A percentile compares a stretch with the other conserved stretches of the same genome.
These are phyloP conservation scores for Chionodraco myersi DNA, from an alignment of 2,113 vertebrate species.

Conservation along the genomic window DNA sequence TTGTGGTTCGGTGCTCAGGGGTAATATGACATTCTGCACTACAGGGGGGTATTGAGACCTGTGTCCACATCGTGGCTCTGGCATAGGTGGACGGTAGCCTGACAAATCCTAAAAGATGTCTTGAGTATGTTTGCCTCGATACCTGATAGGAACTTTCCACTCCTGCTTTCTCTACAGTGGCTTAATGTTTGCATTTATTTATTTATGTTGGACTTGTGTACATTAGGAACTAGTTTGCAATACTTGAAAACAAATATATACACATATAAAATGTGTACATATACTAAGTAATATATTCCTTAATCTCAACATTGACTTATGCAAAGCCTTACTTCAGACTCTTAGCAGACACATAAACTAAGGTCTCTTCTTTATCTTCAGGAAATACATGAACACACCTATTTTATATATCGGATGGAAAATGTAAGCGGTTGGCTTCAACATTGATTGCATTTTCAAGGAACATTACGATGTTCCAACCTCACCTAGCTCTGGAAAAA, in stretches of 20 bases:
- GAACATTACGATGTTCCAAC: not conserved
- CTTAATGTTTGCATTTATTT: constrained; percentile 16
- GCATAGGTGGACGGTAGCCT: constrained; percentile 40
- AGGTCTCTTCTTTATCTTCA: not conserved
- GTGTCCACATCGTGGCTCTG: constrained; percentile 26
- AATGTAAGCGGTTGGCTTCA: not conserved
- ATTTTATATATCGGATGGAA: not conserved
- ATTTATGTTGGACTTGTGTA: constrained; percentile 14
- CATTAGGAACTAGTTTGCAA: not conserved
- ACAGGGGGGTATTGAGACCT: constrained; percentile 32
- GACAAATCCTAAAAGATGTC: constrained; percentile 32
- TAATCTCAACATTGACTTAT: not conserved
- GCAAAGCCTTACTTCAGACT: not conserved
- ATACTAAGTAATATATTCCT: not conserved
- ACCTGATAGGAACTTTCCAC: constrained; percentile 32
- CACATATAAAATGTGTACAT: not conserved
- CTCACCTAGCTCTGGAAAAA: not conserved
- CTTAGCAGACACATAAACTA: not conserved
- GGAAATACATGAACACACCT: not conserved
- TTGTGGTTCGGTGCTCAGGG: constrained; percentile 42
- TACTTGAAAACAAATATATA: not conserved
- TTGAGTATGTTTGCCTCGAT: constrained; percentile 1
- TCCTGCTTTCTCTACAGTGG: constrained; percentile 14
- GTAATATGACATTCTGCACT: constrained; percentile 48
- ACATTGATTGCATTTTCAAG: not conserved